Evolutionary conservation across 2,888 invertebrate species (phyloP), one percentile per base, ranked within the genome.

Genomic region (Glyphotaelius pellucidus): DNA sequence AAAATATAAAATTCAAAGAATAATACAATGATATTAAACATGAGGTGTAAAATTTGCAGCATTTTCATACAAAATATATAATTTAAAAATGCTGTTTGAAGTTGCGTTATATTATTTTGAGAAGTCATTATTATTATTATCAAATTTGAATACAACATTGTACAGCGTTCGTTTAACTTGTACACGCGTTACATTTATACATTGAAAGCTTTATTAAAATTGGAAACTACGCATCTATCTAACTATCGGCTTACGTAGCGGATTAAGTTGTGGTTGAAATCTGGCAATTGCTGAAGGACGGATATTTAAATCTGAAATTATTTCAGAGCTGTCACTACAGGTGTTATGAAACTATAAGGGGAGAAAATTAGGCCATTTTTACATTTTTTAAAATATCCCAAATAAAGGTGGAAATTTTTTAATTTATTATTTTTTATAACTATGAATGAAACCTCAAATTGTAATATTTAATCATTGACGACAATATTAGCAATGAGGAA

Each of bases 151-250:
- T 83, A 35, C 83, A 83, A 83, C 32, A 25, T 83, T 83, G 35
- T 83, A 38, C 32, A 25, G 14, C 25, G 83, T 25, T 83, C 32
- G 81, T 81, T 32, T 32, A 81, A 30, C 30, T 84, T 84, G 32
- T 25, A 84, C 38, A 38, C 7, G 19, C 14, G 38, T n/a, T 35
- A 87, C 42, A 89, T 89, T 89, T 89, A 90, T 90, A 90, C 90
- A 90, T 81, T 81, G 90, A 90, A 90, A 90, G 90, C 90, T 38
- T 80, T 42, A 47, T 90, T 42, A 90, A 67, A 67, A 90, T 81
- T 90, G 38, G 32, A 81, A 81, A 81, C 90, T 90, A 90, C 90
- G 25, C 15, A 14, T 89, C 90, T 90, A 90, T 90, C 90, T 90
- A 90, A 90, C 25, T 87, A 87, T 89, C 88, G 32, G 88, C 88